Conservation (phyloP, 2,797 vertebrate species). For the Hapalemur alaotrensis region DNA sequence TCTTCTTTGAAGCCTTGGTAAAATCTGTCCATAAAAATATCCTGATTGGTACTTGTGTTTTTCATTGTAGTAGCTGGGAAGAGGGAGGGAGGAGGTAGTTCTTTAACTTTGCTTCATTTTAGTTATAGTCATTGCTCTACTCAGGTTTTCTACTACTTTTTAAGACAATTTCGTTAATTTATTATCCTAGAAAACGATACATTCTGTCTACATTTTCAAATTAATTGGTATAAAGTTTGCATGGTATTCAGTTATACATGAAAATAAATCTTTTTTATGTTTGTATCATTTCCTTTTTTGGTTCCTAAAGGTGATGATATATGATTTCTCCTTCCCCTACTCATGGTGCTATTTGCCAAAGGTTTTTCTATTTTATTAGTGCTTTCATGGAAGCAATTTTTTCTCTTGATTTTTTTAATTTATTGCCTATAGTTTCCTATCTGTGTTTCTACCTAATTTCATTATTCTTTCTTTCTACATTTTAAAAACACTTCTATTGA, state of each 20-base stretch:
- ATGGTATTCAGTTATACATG: background rate
- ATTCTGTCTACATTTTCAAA: slow-evolving; percentile 3
- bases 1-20: background rate
- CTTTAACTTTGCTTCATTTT: background rate
- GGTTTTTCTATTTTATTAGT: background rate
- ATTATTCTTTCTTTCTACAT: background rate
- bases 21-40: background rate
- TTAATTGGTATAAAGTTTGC: background rate
- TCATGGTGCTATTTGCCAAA: background rate
- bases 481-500: background rate
- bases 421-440: background rate
- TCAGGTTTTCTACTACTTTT: background rate
- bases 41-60: background rate
- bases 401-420: background rate
- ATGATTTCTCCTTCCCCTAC: background rate
- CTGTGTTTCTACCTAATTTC: background rate
- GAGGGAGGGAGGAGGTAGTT: background rate
- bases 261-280: background rate
- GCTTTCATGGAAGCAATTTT: background rate
- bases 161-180: background rate
- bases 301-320: background rate
- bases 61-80: background rate
- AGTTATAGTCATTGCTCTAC: background rate
- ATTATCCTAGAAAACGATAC: background rate
- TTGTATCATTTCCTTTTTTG: background rate